A percentile compares a stretch with the other conserved stretches of the same genome.
phyloP scores from a whole-genome alignment of 2,113 vertebrate species.

The Lasiurus borealis region DNA sequence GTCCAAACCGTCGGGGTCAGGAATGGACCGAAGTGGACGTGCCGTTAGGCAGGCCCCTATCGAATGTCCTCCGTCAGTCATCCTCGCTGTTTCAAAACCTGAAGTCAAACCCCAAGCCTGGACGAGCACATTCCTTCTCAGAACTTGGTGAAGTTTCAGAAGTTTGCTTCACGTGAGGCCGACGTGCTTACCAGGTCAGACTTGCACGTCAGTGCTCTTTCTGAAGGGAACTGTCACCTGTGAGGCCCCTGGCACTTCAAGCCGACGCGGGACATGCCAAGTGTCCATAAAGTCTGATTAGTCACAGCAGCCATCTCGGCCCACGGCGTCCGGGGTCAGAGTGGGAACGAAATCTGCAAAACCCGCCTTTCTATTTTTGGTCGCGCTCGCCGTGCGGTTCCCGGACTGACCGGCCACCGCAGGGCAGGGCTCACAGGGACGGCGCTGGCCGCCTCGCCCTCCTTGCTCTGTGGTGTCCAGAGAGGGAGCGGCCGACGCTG shows the following conservation, averaged over 20 bases:
- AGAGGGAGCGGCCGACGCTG: constrained; percentile 72
- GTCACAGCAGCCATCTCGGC: background rate
- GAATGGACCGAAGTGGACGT: background rate
- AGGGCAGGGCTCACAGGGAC: constrained; percentile 82
- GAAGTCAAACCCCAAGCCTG: constrained; percentile 18
- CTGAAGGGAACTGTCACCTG: constrained; percentile 14
- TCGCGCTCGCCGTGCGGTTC: constrained; percentile 56
- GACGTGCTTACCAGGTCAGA: background rate
- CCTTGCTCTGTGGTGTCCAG: constrained; percentile 66
- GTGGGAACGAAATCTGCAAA: constrained; percentile 74
- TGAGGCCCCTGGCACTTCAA: constrained; percentile 45
- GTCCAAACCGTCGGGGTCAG: background rate
- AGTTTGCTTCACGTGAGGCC: background rate
- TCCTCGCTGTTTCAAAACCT: constrained; percentile 5
- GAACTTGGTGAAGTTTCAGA: background rate
- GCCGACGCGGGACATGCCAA: background rate
- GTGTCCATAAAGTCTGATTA: constrained; percentile 30
- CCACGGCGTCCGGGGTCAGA: constrained; percentile 51
- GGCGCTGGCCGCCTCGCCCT: constrained; percentile 74
- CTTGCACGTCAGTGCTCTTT: background rate
- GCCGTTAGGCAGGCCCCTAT: background rate
- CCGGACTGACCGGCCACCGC: constrained; percentile 78
- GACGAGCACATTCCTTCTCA: background rate
- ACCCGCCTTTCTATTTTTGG: constrained; percentile 83
- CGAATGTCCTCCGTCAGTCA: background rate